phyloP scores from a whole-genome alignment of 2,797 vertebrate genomes.

The Galago senegalensis region DNA sequence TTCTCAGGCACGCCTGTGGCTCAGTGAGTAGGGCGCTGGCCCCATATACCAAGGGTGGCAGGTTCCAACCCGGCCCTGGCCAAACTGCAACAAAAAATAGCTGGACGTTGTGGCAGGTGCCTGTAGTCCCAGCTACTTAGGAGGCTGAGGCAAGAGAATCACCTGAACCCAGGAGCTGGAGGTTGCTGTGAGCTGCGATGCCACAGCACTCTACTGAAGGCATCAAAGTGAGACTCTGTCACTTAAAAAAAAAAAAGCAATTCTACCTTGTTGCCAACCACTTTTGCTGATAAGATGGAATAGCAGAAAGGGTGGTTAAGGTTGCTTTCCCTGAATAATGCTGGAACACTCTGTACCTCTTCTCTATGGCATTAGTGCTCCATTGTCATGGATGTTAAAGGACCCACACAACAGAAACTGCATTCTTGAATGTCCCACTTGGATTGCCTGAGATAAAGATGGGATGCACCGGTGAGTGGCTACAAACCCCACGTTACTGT shows the following conservation, averaged over 20 bases:
- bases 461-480: not conserved
- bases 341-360: not conserved
- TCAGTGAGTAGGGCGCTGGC: too few species aligned
- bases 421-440: conserved; percentile 38
- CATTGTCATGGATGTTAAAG: not conserved
- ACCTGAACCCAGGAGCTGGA: too few species aligned
- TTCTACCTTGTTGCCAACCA: conserved; percentile 36
- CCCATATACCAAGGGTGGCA: too few species aligned
- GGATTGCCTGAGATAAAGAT: conserved; percentile 42
- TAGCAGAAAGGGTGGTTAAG: not conserved
- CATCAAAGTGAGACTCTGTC: too few species aligned
- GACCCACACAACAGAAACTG: not conserved
- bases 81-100: too few species aligned
- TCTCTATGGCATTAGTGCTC: not conserved
- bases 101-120: too few species aligned
- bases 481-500: not conserved
- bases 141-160: too few species aligned
- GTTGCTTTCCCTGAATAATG: not conserved
- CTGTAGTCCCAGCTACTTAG: too few species aligned
- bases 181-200: too few species aligned
- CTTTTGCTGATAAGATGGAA: conserved; percentile 54
- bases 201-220: too few species aligned
- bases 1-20: too few species aligned
- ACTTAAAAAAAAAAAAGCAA: not conserved
- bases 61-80: too few species aligned